Evolutionary conservation across 2,888 invertebrate genomes (phyloP).

Genomic region (Thysanoteuthis rhombus): DNA sequence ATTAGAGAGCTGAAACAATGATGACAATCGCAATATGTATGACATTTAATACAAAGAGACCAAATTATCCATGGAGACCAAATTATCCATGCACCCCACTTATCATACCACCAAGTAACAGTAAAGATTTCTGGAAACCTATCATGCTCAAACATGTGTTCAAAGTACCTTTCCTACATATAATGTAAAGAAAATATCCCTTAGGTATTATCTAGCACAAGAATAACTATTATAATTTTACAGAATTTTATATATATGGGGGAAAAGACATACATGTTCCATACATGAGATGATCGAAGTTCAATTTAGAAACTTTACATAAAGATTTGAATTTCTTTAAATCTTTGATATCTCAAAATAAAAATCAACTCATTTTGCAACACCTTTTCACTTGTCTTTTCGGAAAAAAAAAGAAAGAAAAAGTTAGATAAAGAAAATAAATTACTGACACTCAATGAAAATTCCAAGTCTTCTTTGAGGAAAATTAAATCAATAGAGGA

Average conservation of each 20-base stretch:
- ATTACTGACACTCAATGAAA: not conserved
- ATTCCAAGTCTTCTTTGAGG: not conserved
- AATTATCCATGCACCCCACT: not conserved
- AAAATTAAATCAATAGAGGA: not conserved
- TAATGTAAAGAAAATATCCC: too few relatives aligned
- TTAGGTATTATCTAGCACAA: too few relatives aligned
- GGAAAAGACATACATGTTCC: too few relatives aligned
- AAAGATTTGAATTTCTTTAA: not conserved
- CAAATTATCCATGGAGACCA: too few relatives aligned
- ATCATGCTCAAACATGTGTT: too few relatives aligned
- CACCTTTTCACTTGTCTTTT: not conserved
- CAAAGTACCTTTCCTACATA: too few relatives aligned
- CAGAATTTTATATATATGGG: too few relatives aligned
- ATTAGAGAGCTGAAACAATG: not conserved
- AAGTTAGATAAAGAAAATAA: not conserved
- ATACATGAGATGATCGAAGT: too few relatives aligned
- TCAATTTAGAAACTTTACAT: not conserved
- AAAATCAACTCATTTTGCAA: not conserved
- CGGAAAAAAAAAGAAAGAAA: too few relatives aligned
- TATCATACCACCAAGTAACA: not conserved
- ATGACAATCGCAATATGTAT: not conserved
- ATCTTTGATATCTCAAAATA: not conserved
- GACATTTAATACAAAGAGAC: not conserved
- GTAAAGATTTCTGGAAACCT: too few relatives aligned
- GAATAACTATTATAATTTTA: too few relatives aligned